Evolutionary conservation across 2,888 invertebrate genomes (phyloP).

Genomic region (Crocallis elinguaria): DNA sequence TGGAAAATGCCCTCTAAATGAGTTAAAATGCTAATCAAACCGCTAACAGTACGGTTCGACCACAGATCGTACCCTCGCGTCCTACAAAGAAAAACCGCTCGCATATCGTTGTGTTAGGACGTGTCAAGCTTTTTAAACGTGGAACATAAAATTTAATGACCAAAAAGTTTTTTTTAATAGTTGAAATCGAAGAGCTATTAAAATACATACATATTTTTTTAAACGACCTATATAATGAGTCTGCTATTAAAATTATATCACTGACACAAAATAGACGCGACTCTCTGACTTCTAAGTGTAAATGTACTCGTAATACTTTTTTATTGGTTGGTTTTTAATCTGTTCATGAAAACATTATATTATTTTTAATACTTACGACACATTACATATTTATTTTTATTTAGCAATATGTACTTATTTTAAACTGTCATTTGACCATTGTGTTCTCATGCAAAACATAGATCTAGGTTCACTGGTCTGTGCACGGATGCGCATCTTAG

Average conservation of each 20-base stretch:
- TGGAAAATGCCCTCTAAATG: too few relatives aligned
- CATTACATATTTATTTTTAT: too few relatives aligned
- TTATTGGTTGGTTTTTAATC: slow-evolving; percentile 11
- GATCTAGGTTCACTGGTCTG: too few relatives aligned
- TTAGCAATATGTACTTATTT: too few relatives aligned
- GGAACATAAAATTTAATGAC: slow-evolving; percentile 52
- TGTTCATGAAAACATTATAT: too few relatives aligned
- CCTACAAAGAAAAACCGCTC: slow-evolving; percentile 62
- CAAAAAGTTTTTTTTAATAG: slow-evolving; percentile 49
- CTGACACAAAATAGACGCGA: too few relatives aligned
- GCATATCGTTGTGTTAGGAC: slow-evolving; percentile 50
- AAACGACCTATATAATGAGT: slow-evolving; percentile 27
- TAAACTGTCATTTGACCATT: too few relatives aligned
- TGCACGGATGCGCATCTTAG: too few relatives aligned
- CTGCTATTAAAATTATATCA: slow-evolving; percentile 18
- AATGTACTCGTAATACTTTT: neutral
- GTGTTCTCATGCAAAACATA: too few relatives aligned
- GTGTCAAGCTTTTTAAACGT: slow-evolving; percentile 59
- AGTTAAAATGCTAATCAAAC: neutral
- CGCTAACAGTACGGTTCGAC: slow-evolving; percentile 37
- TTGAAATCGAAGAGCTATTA: slow-evolving; percentile 37
- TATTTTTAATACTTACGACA: too few relatives aligned
- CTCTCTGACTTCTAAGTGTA: neutral
- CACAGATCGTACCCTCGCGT: slow-evolving; percentile 33
- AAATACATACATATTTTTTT: slow-evolving; percentile 29